Evolutionary conservation across 2,113 vertebrate species (phyloP), one percentile per base, ranked within the genome.

Genomic region (Eudorcas thomsonii): DNA sequence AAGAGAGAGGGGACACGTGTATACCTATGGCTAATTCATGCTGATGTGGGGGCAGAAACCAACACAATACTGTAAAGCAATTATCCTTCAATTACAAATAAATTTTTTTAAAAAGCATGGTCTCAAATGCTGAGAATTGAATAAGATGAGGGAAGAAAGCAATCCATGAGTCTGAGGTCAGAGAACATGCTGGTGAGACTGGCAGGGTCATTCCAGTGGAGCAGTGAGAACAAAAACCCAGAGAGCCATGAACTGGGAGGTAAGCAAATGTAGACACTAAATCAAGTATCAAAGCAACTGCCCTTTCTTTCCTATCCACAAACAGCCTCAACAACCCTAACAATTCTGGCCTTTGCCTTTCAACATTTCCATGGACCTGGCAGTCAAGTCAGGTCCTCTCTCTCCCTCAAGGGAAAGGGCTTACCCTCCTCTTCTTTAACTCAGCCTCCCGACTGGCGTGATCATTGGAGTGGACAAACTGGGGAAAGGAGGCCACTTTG

Each of bases 381-480:
- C 50, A 96, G 28, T 94, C 60, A 88, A 95, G 15, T 23, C 50
- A 94, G 91, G n/a, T 21, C 57, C 45, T 39, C 45, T 48, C 36
- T 17, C 33, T n/a, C 23, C 39, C 39, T 39, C 39, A 48, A 85
- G 26, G 48, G 67, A 82, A 82, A 82, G 33, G n/a, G 55, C 98
- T 98, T 96, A 98, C 98, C 96, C 98, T 97, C 86, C 97, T 98
- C 85, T 97, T 97, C 97, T 97, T 98, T 74, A 98, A 97, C 92
- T 94, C 96, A 57, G 81, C 67, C 33, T 98, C 94, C 25, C 93
- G 39, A 74, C 7, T 97, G 82, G 88, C 33, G 23, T 94, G 96
- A 89, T 91, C 94, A 96, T 74, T 98, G 77, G 6, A 77, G 26
- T 97, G 82, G 92, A 98, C 43, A 88, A 94, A 52, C 78, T 91